phyloP scores from a whole-genome alignment of 1,140 invertebrate genomes.

The Cotesia typhae region DNA sequence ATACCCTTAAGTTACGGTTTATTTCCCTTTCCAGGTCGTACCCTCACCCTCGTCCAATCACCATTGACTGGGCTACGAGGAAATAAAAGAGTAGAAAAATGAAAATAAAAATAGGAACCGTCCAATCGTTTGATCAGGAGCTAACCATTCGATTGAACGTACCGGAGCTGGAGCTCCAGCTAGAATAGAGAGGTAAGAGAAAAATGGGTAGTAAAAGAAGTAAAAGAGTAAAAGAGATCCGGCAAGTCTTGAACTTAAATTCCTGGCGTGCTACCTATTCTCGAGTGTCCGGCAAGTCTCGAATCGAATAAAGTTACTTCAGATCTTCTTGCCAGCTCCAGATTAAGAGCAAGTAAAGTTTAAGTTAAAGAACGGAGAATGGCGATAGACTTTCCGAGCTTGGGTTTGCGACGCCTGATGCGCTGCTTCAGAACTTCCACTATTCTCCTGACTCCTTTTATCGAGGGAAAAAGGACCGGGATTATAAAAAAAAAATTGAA shows the following conservation, averaged over 20 bases:
- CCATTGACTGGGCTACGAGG: conserved; percentile 36
- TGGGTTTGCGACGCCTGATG: neutral
- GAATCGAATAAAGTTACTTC: conserved; percentile 21
- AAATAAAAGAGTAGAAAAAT: neutral
- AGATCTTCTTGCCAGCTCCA: neutral
- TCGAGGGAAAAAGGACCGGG: neutral
- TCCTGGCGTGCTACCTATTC: conserved; percentile 40
- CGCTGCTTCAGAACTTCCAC: no score
- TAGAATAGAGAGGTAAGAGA: neutral
- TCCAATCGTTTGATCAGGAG: conserved; percentile 42
- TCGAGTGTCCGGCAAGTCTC: conserved; percentile 30
- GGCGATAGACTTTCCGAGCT: neutral
- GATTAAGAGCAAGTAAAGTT: conserved; percentile 22
- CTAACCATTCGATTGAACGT: conserved; percentile 35
- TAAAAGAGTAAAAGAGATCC: conserved; percentile 6
- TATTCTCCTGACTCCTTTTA: neutral
- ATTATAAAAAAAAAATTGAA: no score
- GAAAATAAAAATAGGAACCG: conserved; percentile 13
- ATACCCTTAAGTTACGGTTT: conserved; percentile 34
- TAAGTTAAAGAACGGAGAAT: neutral
- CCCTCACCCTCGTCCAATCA: conserved; percentile 39
- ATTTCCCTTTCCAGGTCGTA: conserved; percentile 37
- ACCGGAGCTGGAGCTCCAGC: neutral
- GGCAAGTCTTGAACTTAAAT: conserved; percentile 48
- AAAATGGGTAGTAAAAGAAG: conserved; percentile 11